Percentiles rank a stretch among this genome's conserved stretches.
Evolutionary conservation across 2,797 vertebrate genomes (phyloP).

Genomic region (Cryptoblepharus egeriae): DNA sequence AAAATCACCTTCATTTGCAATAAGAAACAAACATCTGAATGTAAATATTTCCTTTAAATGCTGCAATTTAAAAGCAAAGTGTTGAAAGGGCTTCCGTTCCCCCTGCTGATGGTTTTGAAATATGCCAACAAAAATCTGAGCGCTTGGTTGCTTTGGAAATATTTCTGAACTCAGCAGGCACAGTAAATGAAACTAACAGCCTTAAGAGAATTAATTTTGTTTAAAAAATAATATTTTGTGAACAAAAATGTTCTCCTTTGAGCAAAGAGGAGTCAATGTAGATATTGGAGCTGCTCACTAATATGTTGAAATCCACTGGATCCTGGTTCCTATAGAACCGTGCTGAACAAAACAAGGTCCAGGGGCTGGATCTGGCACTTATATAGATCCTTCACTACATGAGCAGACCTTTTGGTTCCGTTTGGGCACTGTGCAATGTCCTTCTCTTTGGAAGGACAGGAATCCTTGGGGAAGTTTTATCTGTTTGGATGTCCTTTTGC

Average conservation of each 20-base stretch:
- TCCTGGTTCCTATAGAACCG: not conserved
- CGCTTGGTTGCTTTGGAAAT: slow-evolving; percentile 29
- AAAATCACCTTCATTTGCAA: slow-evolving; percentile 22
- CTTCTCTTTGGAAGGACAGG: too few species aligned
- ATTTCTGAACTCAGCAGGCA: not conserved
- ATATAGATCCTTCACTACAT: too few species aligned
- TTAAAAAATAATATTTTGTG: not conserved
- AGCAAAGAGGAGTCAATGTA: too few species aligned
- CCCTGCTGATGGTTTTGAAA: slow-evolving; percentile 17
- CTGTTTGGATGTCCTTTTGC: too few species aligned
- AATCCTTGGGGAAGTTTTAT: too few species aligned
- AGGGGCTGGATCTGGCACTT: too few species aligned
- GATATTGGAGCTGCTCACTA: not conserved
- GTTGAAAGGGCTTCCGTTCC: not conserved
- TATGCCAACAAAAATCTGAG: slow-evolving; percentile 2
- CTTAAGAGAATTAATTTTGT: slow-evolving; percentile 1
- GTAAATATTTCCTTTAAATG: not conserved
- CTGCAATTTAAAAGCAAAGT: not conserved
- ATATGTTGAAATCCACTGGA: not conserved
- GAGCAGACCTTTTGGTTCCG: too few species aligned
- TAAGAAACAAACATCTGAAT: slow-evolving; percentile 39
- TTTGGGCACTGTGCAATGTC: too few species aligned
- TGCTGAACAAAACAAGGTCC: too few species aligned
- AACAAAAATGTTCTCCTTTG: slow-evolving; percentile 1
- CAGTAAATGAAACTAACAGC: not conserved